Conservation (phyloP, 2,888 invertebrate genomes). For the Gastracanthus pulcherrimus region DNA sequence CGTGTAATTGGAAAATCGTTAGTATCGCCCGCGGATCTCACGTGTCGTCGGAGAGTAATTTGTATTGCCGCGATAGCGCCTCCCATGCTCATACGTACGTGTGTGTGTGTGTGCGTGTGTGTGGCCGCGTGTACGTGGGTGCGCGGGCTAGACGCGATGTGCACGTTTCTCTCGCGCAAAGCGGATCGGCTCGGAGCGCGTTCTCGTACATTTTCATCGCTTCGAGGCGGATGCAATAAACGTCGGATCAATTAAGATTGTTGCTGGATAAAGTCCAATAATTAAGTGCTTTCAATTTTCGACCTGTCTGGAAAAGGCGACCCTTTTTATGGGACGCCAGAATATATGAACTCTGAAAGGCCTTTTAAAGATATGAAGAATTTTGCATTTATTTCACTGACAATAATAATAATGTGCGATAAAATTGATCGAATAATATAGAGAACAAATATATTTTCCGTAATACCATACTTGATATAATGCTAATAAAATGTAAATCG, state of each 20-base stretch:
- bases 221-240: slow-evolving; percentile 56
- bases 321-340: background rate
- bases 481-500: no score
- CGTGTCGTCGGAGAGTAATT: slow-evolving; percentile 65
- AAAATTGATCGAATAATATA: no score
- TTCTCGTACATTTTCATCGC: slow-evolving; percentile 45
- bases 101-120: background rate
- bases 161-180: background rate
- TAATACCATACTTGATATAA: no score
- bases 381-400: no score
- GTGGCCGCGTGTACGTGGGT: no score
- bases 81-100: no score
- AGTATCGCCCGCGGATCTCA: slow-evolving; percentile 67
- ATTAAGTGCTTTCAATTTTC: slow-evolving; percentile 54
- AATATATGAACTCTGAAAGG: background rate
- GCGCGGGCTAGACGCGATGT: no score
- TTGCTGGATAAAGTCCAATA: slow-evolving; percentile 49
- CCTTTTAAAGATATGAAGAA: no score
- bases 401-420: no score
- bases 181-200: no score
- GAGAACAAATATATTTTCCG: no score
- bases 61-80: slow-evolving; percentile 56
- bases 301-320: no score
- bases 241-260: slow-evolving; percentile 59
- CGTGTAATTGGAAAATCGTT: slow-evolving; percentile 77